Evolutionary conservation across 1,140 invertebrate genomes (phyloP).

Genomic region (Drosophila mayri): DNA sequence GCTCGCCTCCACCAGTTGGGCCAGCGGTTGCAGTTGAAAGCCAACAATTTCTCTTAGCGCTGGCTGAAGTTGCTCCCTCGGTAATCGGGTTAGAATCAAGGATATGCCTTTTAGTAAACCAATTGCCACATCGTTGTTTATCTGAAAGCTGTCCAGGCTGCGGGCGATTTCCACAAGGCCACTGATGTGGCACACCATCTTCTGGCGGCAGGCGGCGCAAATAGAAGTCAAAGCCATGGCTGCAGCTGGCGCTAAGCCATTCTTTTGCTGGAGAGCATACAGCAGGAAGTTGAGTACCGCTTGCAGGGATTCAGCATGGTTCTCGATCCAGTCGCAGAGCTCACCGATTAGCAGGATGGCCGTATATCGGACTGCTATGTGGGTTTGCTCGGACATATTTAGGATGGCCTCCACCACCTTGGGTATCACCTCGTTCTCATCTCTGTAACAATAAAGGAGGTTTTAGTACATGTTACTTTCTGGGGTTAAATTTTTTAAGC

Average conservation of each 20-base stretch:
- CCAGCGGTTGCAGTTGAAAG: slow-evolving; percentile 90
- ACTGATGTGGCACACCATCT: slow-evolving; percentile 93
- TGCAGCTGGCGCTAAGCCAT: slow-evolving; percentile 90
- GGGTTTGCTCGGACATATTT: slow-evolving; percentile 92
- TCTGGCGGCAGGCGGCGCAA: slow-evolving; percentile 91
- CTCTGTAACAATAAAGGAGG: slow-evolving; percentile 86
- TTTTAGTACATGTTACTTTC: neutral
- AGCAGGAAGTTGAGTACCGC: slow-evolving; percentile 93
- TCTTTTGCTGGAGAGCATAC: slow-evolving; percentile 89
- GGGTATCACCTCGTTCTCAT: slow-evolving; percentile 96
- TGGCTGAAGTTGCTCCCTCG: slow-evolving; percentile 87
- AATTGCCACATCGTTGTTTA: slow-evolving; percentile 93
- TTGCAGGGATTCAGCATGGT: slow-evolving; percentile 92
- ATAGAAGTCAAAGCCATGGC: slow-evolving; percentile 89
- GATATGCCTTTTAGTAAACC: slow-evolving; percentile 92
- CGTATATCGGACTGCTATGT: slow-evolving; percentile 95
- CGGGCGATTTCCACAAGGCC: slow-evolving; percentile 93
- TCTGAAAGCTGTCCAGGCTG: slow-evolving; percentile 91
- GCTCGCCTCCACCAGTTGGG: slow-evolving; percentile 85
- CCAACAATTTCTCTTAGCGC: slow-evolving; percentile 92
- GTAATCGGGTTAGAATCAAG: slow-evolving; percentile 88
- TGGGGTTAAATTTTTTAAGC: slow-evolving; percentile 81
- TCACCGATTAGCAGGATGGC: slow-evolving; percentile 96
- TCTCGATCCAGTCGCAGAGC: slow-evolving; percentile 97
- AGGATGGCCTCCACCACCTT: slow-evolving; percentile 97